Evolutionary conservation across 2,113 vertebrate genomes (phyloP), one percentile per base, ranked within the genome.

Genomic region (Rallus limicola): DNA sequence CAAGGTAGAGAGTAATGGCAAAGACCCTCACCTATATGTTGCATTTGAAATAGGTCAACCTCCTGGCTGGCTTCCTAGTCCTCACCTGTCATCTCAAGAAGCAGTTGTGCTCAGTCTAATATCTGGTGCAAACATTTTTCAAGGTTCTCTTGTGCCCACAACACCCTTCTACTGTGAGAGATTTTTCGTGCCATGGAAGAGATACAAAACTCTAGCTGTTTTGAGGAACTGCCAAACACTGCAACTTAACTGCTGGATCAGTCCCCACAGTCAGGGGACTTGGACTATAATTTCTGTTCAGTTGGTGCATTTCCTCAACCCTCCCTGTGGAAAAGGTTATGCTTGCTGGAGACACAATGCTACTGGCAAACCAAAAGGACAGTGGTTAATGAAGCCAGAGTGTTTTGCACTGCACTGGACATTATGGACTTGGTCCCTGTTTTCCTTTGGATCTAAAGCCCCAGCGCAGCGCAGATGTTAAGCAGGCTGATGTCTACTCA

Each of bases 61-160:
- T 77, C 5, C 48, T 38, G 31, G 1, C 2, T 77, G 25, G 4
- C 11, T 69, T 78, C 18, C 31, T 70, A 26, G 28, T 58, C 40
- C 24, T 93, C 36, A 44, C 3, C 23, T 2, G 0, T 42, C 65
- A 40, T 14, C n/a, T 18, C 0, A 0, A 4, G 12, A 48, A 62
- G 36, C 26, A 58, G 11, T 11, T 78, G 8, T 81, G 8, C 23
- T 80, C 0, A 1, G 31, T n/a, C 18, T 83, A 18, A 25, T 56
- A 65, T 60, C 82, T 56, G n/a, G 24, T 86, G n/a, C 5, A 36
- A 59, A 6, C 1, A 0, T 46, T 88, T 63, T 56, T 64, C n/a
- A 56, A 21, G 9, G 33, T 46, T 91, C 24, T 23, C n/a, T 56
- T 68, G 44, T 76, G 18, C 9, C 20, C 16, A n/a, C 33, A 69